Base-by-base conservation (phyloP, 2,113 vertebrate genomes). In the Lagopus muta region DNA sequence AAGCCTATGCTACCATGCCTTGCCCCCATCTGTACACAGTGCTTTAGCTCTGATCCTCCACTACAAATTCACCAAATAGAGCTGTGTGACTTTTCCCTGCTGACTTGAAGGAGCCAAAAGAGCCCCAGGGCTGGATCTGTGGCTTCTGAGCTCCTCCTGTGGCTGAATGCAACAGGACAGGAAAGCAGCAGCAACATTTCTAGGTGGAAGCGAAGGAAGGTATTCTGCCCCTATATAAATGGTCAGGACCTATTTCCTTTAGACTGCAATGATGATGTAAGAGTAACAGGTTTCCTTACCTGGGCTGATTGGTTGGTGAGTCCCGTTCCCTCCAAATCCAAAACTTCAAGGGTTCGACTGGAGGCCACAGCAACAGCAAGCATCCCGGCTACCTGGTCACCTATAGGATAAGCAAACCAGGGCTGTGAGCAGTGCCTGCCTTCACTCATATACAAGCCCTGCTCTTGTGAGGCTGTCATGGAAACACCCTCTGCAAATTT, bases 301-400 rank as follows among this genome's bases (percentile, higher is more conserved):
- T 99, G 99, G 79, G 99, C 99, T 52, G 99, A 99, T 82, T 99
- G 99, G 97, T 99, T 99, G 76, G 98, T 99, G 69, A 99, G 98
- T 81, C 99, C 99, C 3, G 99, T 99, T 94, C 99, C 99, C 88
- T 99, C 99, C 96, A 99, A 97, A 92, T 99, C 99, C 96, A 99
- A 97, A 65, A 99, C 99, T 94, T 99, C 99, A 6, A 99, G 97
- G 42, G 99, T 99, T 80, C 99, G 98, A 88, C 99, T 99, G 57
- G 99, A 99, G 18, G 99, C 99, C 97, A 99, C 99, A 24, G 99
- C 98, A 1, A 99, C 99, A 0, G 99, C 98, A 21, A 99, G 96
- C 99, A 99, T 99, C 86, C 98, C 99, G 2, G 99, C 99, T 13
- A 99, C 99, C 66, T 99, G 99, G 95, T 99, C 99, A 94, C 99